Percentiles rank a stretch among this genome's conserved stretches.
These are phyloP conservation scores for Trichomalopsis sarcophagae DNA, from an alignment of 1,140 invertebrate genomes.

Conservation along the genomic window DNA sequence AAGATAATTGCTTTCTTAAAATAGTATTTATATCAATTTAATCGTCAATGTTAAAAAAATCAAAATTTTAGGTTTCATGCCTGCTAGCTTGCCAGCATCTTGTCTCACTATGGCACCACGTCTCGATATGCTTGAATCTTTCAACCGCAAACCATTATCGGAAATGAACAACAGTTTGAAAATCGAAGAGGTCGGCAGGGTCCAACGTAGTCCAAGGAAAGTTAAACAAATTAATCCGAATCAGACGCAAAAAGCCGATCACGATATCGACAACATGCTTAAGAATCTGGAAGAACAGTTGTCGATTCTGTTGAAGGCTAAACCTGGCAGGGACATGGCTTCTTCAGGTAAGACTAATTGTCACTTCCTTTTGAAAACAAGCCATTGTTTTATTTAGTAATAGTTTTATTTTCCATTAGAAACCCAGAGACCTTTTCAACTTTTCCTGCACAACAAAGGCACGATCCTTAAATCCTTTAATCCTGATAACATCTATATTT, in stretches of 20 bases:
- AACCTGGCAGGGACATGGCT: conserved; percentile 66
- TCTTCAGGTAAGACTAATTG: conserved; percentile 61
- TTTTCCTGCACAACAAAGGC: conserved; percentile 52
- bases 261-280: conserved; percentile 62
- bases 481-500: background rate
- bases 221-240: conserved; percentile 35
- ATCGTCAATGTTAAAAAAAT: background rate
- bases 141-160: conserved; percentile 80
- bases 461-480: conserved; percentile 39
- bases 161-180: conserved; percentile 74
- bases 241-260: conserved; percentile 58
- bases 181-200: conserved; percentile 55
- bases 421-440: conserved; percentile 53
- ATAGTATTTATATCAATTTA: background rate
- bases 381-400: conserved; percentile 40
- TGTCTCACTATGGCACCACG: conserved; percentile 94
- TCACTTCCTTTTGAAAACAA: conserved; percentile 31
- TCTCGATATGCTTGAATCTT: conserved; percentile 81
- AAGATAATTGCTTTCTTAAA: background rate
- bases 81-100: conserved; percentile 87
- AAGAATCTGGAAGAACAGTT: conserved; percentile 66
- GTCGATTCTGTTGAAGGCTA: conserved; percentile 66
- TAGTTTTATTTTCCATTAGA: conserved; percentile 40
- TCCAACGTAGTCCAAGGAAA: conserved; percentile 62
- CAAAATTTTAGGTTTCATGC: conserved; percentile 82